Evolutionary conservation across 2,888 invertebrate species (phyloP).

Genomic region (Orthosia incerta): DNA sequence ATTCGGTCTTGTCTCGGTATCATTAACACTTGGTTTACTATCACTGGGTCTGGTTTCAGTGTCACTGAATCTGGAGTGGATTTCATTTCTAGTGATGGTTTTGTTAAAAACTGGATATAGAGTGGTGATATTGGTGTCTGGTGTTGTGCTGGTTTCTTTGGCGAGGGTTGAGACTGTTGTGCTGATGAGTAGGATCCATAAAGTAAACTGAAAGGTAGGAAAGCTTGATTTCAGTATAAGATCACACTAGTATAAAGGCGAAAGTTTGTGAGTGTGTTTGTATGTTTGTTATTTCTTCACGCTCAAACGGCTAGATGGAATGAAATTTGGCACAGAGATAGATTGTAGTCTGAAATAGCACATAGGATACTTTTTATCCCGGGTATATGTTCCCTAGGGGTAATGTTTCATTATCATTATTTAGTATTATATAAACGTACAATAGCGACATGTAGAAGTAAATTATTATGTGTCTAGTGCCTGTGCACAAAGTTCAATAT

Average conservation of each 20-base stretch:
- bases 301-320: too few species aligned
- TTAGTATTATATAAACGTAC: too few species aligned
- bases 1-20: slow-evolving; percentile 3
- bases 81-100: slow-evolving; percentile 53
- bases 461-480: too few species aligned
- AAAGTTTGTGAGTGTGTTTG: too few species aligned
- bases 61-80: slow-evolving; percentile 46
- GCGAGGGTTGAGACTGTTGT: slow-evolving; percentile 65
- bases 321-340: too few species aligned
- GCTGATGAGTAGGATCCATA: slow-evolving; percentile 70
- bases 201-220: slow-evolving; percentile 68
- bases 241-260: too few species aligned
- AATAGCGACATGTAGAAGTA: not conserved
- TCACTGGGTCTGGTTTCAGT: slow-evolving; percentile 43
- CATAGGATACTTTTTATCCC: too few species aligned
- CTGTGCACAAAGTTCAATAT: too few species aligned
- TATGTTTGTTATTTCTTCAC: too few species aligned
- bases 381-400: too few species aligned
- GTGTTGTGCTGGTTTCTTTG: slow-evolving; percentile 67
- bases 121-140: slow-evolving; percentile 77
- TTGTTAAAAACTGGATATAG: slow-evolving; percentile 77
- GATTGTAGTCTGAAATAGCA: too few species aligned
- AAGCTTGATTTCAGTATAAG: not conserved
- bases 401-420: too few species aligned
- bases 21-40: slow-evolving; percentile 19